Percentiles rank a stretch among this genome's conserved stretches.
phyloP scores from a whole-genome alignment of 2,113 vertebrate genomes.

The Rynchops niger region DNA sequence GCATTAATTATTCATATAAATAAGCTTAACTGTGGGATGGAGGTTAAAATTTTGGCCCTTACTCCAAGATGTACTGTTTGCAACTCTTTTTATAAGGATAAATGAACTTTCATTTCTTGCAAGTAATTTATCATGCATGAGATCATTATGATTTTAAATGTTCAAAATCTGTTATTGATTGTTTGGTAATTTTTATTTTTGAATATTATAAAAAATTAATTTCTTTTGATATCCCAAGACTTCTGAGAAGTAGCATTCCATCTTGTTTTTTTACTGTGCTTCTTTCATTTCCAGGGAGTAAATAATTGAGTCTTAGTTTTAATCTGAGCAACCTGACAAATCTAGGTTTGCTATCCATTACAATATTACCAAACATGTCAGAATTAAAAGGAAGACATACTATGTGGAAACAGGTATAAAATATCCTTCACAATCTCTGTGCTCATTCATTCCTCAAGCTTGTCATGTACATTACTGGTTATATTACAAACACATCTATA shows the following conservation, averaged over 20 bases:
- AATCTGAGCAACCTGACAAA: not conserved
- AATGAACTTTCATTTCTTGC: not conserved
- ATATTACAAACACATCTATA: not conserved
- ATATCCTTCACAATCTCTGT: not conserved
- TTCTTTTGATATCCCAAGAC: not conserved
- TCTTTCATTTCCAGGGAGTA: not conserved
- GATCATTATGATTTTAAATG: not conserved
- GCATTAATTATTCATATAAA: not conserved
- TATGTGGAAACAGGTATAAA: not conserved
- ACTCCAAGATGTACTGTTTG: not conserved
- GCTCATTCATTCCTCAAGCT: not conserved
- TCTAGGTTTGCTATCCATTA: not conserved
- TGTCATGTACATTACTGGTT: not conserved
- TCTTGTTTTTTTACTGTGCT: not conserved
- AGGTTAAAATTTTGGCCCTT: not conserved
- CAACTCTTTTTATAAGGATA: not conserved
- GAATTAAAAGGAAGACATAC: not conserved
- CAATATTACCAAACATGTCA: not conserved
- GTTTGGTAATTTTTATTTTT: not conserved
- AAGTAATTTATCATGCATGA: not conserved
- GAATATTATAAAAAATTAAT: not conserved
- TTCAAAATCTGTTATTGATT: not conserved
- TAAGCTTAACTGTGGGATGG: not conserved
- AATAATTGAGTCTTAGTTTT: not conserved
- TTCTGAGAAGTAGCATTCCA: not conserved